Evolutionary conservation across 2,888 invertebrate species (phyloP).

Genomic region (Lysandra coridon): DNA sequence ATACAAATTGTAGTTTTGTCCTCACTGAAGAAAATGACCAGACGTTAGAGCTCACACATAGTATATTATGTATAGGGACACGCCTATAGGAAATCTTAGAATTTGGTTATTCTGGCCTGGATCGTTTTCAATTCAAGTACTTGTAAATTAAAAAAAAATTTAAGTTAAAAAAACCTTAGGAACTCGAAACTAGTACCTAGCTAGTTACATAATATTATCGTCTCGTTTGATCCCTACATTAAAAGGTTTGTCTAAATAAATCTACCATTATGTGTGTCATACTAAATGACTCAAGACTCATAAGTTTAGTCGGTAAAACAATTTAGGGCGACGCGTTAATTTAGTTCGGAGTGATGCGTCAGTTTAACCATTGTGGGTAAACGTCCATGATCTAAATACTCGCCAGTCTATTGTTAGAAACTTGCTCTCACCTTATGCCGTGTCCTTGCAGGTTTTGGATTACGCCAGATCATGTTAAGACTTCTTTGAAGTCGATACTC

Average conservation of each 20-base stretch:
- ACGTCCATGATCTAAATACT: slow-evolving; percentile 28
- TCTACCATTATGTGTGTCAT: background rate
- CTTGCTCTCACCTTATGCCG: background rate
- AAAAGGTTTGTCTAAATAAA: background rate
- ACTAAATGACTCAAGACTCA: background rate
- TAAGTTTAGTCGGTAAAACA: slow-evolving; percentile 2
- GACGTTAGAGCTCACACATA: too few relatives aligned
- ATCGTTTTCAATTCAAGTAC: too few relatives aligned
- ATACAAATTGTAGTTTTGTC: too few relatives aligned
- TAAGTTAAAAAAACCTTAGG: too few relatives aligned
- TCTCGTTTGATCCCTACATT: background rate
- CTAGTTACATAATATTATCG: background rate
- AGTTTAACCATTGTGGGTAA: slow-evolving; percentile 28
- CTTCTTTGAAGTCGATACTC: slow-evolving; percentile 4
- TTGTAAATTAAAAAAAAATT: too few relatives aligned
- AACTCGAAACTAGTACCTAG: too few relatives aligned
- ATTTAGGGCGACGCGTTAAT: background rate
- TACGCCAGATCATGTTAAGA: slow-evolving; percentile 1
- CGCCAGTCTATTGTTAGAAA: slow-evolving; percentile 28
- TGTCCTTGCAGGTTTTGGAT: slow-evolving; percentile 29
- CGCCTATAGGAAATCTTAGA: too few relatives aligned
- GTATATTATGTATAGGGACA: too few relatives aligned
- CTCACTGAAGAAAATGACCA: too few relatives aligned
- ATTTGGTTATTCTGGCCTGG: too few relatives aligned
- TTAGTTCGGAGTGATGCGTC: slow-evolving; percentile 17